Percentiles rank a stretch among this genome's conserved stretches.
Evolutionary conservation across 2,888 invertebrate species (phyloP).

Genomic region (Drosophila ezoana): DNA sequence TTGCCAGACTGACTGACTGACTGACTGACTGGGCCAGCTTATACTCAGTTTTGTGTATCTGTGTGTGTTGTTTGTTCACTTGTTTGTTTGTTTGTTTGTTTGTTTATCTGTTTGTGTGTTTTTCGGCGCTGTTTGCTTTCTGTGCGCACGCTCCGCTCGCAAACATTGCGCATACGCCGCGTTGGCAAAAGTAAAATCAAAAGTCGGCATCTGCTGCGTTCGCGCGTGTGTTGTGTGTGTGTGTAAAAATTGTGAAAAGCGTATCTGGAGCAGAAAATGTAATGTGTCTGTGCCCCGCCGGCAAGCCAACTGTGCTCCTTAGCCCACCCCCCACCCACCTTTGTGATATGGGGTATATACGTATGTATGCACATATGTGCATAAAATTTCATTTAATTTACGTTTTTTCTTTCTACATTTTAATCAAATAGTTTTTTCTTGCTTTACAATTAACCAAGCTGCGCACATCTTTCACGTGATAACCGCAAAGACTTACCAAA

Average conservation of each 20-base stretch:
- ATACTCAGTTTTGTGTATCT: constrained; percentile 4
- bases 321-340: background rate
- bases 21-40: constrained; percentile 33
- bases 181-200: constrained; percentile 68
- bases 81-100: constrained; percentile 41
- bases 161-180: constrained; percentile 77
- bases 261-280: constrained; percentile 78
- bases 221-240: constrained; percentile 32
- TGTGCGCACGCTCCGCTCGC: constrained; percentile 50
- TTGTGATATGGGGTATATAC: constrained; percentile 18
- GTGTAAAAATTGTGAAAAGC: constrained; percentile 76
- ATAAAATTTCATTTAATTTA: constrained; percentile 42
- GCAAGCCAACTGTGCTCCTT: constrained; percentile 13
- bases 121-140: constrained; percentile 48
- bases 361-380: constrained; percentile 17
- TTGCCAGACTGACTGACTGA: constrained; percentile 40
- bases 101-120: constrained; percentile 43
- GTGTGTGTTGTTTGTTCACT: constrained; percentile 27
- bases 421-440: background rate
- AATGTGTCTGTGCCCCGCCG: constrained; percentile 58
- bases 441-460: constrained; percentile 45
- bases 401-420: constrained; percentile 1
- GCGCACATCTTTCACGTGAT: constrained; percentile 29
- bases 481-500: background rate
- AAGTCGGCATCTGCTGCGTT: constrained; percentile 50